Percentiles rank a stretch among this genome's conserved stretches.
phyloP scores from a whole-genome alignment of 2,797 vertebrate genomes.

The Telmatherina bonti region DNA sequence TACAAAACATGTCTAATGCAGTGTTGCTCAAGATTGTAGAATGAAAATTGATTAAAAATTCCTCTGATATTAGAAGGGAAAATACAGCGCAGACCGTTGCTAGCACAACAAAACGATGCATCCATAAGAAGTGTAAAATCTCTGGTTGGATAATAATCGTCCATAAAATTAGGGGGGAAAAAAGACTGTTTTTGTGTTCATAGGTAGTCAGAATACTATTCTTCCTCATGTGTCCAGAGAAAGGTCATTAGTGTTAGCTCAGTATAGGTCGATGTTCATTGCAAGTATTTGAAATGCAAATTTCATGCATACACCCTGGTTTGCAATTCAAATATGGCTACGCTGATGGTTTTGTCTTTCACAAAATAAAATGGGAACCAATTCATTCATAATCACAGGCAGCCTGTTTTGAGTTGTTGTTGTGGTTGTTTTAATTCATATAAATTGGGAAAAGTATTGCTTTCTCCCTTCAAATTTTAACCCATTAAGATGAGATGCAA shows the following conservation, averaged over 20 bases:
- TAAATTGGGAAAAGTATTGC: neutral
- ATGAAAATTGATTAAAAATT: neutral
- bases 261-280: neutral
- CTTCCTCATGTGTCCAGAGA: neutral
- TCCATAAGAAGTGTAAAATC: neutral
- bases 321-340: constrained; percentile 52
- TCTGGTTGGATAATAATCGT: neutral
- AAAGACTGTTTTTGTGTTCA: neutral
- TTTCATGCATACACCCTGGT: constrained; percentile 25
- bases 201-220: neutral
- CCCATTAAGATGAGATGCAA: neutral
- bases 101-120: neutral
- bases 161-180: neutral
- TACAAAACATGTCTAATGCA: neutral
- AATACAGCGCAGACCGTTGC: neutral
- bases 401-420: neutral
- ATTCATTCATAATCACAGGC: neutral
- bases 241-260: constrained; percentile 2
- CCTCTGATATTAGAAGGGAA: neutral
- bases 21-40: neutral
- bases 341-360: constrained; percentile 6
- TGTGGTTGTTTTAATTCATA: neutral
- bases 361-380: neutral
- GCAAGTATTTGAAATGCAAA: constrained; percentile 53
- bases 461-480: neutral